Evolutionary conservation across 2,888 invertebrate species (phyloP).

Genomic region (Lutraria lutraria): DNA sequence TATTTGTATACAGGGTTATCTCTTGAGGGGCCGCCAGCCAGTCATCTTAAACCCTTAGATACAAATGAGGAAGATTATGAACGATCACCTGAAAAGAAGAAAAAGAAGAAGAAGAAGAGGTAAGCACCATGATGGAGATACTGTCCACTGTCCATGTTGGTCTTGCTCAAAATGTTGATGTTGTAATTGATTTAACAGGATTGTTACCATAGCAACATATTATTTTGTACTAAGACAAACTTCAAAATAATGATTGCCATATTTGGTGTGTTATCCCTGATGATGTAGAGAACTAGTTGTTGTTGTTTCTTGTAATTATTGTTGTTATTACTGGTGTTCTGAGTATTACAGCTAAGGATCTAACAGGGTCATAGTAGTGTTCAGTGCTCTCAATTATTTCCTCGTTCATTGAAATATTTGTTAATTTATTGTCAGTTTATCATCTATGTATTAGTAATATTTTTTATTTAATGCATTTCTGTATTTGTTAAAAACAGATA

Average conservation of each 20-base stretch:
- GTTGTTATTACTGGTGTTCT: no score
- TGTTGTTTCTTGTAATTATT: background rate
- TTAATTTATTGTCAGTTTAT: no score
- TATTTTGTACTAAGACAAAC: background rate
- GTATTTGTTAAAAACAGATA: no score
- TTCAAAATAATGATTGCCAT: background rate
- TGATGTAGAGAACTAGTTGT: background rate
- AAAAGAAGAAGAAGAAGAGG: slow-evolving; percentile 65
- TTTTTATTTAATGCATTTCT: no score
- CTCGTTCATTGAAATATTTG: no score
- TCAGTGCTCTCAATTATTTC: no score
- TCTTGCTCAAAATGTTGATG: background rate
- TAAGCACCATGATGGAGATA: background rate
- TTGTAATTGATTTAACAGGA: background rate
- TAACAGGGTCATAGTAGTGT: no score
- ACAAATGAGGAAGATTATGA: slow-evolving; percentile 30
- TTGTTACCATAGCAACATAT: background rate
- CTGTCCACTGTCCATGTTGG: background rate
- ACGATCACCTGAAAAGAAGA: slow-evolving; percentile 46
- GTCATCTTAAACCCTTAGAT: slow-evolving; percentile 46
- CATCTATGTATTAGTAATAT: no score
- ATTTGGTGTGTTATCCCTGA: background rate
- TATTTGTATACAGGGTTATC: slow-evolving; percentile 14
- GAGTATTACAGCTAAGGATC: no score
- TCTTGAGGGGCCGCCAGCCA: slow-evolving; percentile 17